Percentiles rank a stretch among this genome's conserved stretches.
These are phyloP conservation scores for Apis dorsata DNA, from an alignment of 1,140 invertebrate genomes.

Conservation along the genomic window DNA sequence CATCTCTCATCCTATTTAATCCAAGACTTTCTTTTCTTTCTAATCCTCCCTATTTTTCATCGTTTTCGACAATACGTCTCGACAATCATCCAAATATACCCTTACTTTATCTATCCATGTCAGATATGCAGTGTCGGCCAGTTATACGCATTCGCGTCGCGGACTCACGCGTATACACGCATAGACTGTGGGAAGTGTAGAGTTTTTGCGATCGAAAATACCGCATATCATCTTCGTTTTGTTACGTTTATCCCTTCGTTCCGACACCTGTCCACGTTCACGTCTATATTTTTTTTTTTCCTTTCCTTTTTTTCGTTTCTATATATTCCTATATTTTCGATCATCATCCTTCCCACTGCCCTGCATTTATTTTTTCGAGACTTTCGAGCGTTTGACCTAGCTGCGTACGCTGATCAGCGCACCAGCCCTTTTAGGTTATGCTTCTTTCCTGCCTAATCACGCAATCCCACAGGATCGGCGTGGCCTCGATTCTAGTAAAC, in stretches of 20 bases:
- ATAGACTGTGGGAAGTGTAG: neutral
- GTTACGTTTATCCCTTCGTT: neutral
- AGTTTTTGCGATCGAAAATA: neutral
- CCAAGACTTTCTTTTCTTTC: too few relatives aligned
- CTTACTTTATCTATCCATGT: conserved; percentile 14
- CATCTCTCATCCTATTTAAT: conserved; percentile 1
- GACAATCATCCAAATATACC: conserved; percentile 1
- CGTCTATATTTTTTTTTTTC: too few relatives aligned
- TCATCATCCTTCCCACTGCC: neutral
- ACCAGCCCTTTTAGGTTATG: conserved; percentile 23
- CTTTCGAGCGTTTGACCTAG: neutral
- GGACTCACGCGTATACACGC: conserved; percentile 13
- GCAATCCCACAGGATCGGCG: neutral
- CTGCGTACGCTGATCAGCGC: neutral
- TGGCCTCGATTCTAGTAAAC: neutral
- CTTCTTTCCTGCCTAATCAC: neutral
- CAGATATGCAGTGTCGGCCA: neutral
- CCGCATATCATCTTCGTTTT: neutral
- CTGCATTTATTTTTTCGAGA: neutral
- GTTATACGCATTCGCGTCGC: conserved; percentile 1
- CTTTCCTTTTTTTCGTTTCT: too few relatives aligned
- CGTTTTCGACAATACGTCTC: too few relatives aligned
- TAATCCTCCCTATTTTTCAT: too few relatives aligned
- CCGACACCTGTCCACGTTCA: neutral
- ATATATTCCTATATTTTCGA: neutral